Evolutionary conservation across 2,888 invertebrate species (phyloP).

Genomic region (Trimorus sp.): DNA sequence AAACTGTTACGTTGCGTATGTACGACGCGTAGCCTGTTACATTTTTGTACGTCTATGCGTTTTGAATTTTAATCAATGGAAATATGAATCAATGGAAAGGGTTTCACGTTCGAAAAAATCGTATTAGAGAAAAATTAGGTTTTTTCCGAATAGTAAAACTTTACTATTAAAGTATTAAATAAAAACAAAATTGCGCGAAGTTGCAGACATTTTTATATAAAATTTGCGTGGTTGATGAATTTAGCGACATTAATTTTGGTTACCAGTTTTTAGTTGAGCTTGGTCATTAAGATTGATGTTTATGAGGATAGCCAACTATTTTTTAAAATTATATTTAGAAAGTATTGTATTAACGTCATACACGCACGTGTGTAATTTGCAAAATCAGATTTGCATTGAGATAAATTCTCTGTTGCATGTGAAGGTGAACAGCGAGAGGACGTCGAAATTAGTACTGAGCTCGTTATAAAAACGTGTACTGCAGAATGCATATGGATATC

Average conservation of each 20-base stretch:
- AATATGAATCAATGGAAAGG: no score
- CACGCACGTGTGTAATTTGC: slow-evolving; percentile 52
- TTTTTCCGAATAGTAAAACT: no score
- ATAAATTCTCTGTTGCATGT: slow-evolving; percentile 60
- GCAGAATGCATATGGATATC: slow-evolving; percentile 59
- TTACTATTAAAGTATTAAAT: no score
- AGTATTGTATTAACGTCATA: slow-evolving; percentile 49
- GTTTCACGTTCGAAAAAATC: no score
- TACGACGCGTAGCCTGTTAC: no score
- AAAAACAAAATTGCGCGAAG: no score
- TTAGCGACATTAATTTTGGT: slow-evolving; percentile 4
- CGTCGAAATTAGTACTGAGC: slow-evolving; percentile 63
- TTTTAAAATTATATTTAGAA: slow-evolving; percentile 48
- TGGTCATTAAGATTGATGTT: slow-evolving; percentile 37
- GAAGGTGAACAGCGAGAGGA: slow-evolving; percentile 59
- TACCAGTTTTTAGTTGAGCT: background rate
- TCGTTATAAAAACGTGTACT: slow-evolving; percentile 64
- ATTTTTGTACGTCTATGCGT: no score
- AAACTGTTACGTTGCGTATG: no score
- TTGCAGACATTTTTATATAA: no score
- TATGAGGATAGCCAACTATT: slow-evolving; percentile 20
- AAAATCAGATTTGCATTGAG: slow-evolving; percentile 63
- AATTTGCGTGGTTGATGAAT: background rate
- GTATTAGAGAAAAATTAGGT: no score
- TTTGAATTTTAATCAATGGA: no score